Percentiles rank a stretch among this genome's conserved stretches.
Conservation (phyloP, 2,888 invertebrate species). For the Entomobrya proxima region DNA sequence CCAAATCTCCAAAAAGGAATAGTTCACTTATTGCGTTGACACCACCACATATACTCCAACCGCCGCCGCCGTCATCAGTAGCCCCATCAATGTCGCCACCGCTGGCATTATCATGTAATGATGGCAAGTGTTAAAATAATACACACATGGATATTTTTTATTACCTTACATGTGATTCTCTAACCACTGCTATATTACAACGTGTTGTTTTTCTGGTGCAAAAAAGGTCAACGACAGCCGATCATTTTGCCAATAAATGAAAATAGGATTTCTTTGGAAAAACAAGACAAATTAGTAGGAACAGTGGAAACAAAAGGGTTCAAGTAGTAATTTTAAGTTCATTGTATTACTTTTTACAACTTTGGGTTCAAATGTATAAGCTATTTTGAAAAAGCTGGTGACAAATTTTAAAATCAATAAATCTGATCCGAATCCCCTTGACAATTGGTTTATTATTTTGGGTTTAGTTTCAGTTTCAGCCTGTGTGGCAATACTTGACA, state of each 20-base stretch:
- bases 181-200: background rate
- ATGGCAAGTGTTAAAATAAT: background rate
- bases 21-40: background rate
- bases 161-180: too few relatives aligned
- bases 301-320: background rate
- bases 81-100: conserved; percentile 1
- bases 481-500: background rate
- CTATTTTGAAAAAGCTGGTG: too few relatives aligned
- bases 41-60: too few relatives aligned
- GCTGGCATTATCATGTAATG: background rate
- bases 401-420: conserved; percentile 35
- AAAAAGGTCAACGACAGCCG: conserved; percentile 31
- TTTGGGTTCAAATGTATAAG: too few relatives aligned
- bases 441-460: background rate
- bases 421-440: conserved; percentile 10
- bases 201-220: background rate
- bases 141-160: too few relatives aligned
- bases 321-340: too few relatives aligned
- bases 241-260: background rate
- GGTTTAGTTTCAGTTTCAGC: background rate
- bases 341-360: too few relatives aligned
- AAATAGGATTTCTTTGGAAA: background rate
- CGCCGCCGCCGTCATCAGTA: background rate
- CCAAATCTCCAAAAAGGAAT: background rate
- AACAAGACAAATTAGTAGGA: background rate